Evolutionary conservation across 2,797 vertebrate species (phyloP), one percentile per base, ranked within the genome.

Genomic region (Acropternis orthonyx): DNA sequence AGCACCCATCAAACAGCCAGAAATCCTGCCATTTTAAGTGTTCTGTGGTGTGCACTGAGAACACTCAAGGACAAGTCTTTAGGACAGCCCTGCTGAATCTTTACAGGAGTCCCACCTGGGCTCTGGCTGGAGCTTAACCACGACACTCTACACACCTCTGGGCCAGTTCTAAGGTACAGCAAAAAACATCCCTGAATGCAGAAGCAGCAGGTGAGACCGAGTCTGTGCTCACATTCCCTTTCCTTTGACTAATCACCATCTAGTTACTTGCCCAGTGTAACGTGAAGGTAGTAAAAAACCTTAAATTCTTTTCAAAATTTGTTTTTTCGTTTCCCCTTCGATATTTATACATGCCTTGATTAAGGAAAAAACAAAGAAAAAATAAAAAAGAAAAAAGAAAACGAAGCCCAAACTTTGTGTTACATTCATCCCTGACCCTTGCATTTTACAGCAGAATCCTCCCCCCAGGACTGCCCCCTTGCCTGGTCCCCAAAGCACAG

Each of bases 1-100:
- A 1, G 11, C 0, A 7, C 22, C 17, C 10, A 12, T 0, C 26
- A 2, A 36, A 3, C 2, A 0, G 30, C 22, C 76, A 26, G 39
- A 14, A n/a, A 19, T 1, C 30, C 3, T 0, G 4, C 27, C 44
- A 10, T 8, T 3, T 43, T 3, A 3, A 69, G 30, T 0, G 22
- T 41, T 30, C 56, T 5, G 37, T 0, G 30, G 43, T 0, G 12
- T 3, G 37, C 6, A 5, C 0, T 7, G 8, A 9, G 23, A 51
- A 22, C 24, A 41, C 4, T 0, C 34, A 49, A 19, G 24, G 36
- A 48, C 14, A 8, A 30, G 26, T 1, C 51, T 48, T 12, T 2
- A 21, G 30, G 41, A 48, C n/a, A 32, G 23, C 16, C 19, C 49
- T 5, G 18, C 27, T 3, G 16, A 32, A 22, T 41, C 39, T 59